phyloP scores from a whole-genome alignment of 2,113 vertebrate species.

The Bufo bufo region DNA sequence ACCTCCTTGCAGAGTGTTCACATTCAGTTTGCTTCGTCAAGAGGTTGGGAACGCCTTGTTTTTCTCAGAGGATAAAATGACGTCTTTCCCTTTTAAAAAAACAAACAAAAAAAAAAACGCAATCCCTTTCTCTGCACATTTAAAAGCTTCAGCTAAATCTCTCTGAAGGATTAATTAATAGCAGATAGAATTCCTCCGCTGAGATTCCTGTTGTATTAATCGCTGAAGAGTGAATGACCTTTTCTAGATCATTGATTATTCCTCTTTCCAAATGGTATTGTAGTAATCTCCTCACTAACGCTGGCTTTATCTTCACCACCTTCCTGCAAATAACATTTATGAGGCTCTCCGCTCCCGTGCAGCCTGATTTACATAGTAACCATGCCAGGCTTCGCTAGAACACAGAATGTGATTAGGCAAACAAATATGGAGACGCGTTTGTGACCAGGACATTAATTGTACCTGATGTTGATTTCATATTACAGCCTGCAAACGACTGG shows the following conservation, averaged over 20 bases:
- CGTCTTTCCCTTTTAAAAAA: slow-evolving; percentile 2
- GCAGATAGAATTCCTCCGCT: slow-evolving; percentile 17
- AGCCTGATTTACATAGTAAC: neutral
- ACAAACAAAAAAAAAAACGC: no score
- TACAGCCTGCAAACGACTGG: neutral
- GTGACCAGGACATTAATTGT: neutral
- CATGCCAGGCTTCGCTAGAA: neutral
- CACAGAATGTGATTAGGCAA: neutral
- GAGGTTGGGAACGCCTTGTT: neutral
- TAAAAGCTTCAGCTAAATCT: slow-evolving; percentile 51
- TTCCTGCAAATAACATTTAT: neutral
- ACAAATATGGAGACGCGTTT: neutral
- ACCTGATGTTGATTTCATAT: no score
- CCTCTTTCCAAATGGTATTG: slow-evolving; percentile 9
- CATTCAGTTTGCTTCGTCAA: no score
- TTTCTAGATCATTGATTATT: slow-evolving; percentile 43
- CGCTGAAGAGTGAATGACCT: slow-evolving; percentile 13
- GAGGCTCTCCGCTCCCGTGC: neutral
- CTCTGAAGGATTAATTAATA: slow-evolving; percentile 52
- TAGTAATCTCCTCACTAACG: slow-evolving; percentile 11
- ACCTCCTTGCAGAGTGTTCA: no score
- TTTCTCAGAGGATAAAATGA: neutral
- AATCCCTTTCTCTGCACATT: slow-evolving; percentile 18
- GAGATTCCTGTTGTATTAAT: slow-evolving; percentile 38
- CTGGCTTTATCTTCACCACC: slow-evolving; percentile 4